Evolutionary conservation across 2,797 vertebrate species (phyloP).

Genomic region (Chelon labrosus): DNA sequence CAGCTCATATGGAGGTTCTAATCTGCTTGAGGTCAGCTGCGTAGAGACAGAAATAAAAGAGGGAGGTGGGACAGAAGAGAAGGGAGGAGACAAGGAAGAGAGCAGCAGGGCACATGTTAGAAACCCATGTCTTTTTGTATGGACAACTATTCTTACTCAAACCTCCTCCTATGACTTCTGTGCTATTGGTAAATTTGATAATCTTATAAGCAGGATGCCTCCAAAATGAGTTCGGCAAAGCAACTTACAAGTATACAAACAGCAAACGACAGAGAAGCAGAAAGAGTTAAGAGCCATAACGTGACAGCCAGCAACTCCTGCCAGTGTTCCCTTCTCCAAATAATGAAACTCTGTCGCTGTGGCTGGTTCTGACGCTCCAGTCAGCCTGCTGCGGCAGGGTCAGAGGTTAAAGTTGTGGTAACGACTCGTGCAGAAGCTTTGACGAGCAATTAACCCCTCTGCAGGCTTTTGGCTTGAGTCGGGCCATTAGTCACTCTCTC

Average conservation of each 20-base stretch:
- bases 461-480: conserved; percentile 48
- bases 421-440: conserved; percentile 74
- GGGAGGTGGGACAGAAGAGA: too few species aligned
- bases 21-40: too few species aligned
- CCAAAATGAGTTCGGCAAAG: not conserved
- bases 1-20: too few species aligned
- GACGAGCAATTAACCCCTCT: conserved; percentile 74
- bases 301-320: conserved; percentile 26
- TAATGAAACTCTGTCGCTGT: conserved; percentile 38
- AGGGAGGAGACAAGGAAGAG: too few species aligned
- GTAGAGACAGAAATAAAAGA: too few species aligned
- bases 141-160: not conserved
- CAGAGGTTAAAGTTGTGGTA: conserved; percentile 73
- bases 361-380: conserved; percentile 31
- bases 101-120: too few species aligned
- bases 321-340: conserved; percentile 21
- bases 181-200: not conserved
- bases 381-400: conserved; percentile 44
- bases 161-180: not conserved
- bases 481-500: conserved; percentile 46
- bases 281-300: conserved; percentile 20
- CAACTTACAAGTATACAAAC: not conserved
- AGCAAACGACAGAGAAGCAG: not conserved
- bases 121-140: not conserved
- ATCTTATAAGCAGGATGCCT: not conserved